These are phyloP conservation scores for Heliconius nattereri DNA, from an alignment of 1,140 invertebrate genomes.

Conservation along the genomic window DNA sequence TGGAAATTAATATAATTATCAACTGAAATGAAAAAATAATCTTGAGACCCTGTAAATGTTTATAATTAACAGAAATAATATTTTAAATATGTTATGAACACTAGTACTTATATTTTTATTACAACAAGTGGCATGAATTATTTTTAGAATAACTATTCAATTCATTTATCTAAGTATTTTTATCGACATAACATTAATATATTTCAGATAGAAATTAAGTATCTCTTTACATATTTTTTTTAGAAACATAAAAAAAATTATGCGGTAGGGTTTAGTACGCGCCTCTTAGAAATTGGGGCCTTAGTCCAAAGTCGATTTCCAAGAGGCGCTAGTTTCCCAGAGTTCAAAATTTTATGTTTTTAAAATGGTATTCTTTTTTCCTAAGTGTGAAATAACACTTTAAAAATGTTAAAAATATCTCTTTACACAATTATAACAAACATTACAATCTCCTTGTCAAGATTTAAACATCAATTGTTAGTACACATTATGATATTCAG, in stretches of 20 bases:
- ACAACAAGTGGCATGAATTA: conserved; percentile 1
- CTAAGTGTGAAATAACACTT: too few relatives aligned
- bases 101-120: not conserved
- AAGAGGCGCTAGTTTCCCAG: too few relatives aligned
- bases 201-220: conserved; percentile 26
- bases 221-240: conserved; percentile 20
- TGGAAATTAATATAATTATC: not conserved
- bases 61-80: not conserved
- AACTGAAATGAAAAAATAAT: not conserved
- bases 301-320: too few relatives aligned
- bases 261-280: too few relatives aligned
- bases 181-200: conserved; percentile 28
- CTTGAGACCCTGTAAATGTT: not conserved
- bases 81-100: not conserved
- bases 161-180: conserved; percentile 10
- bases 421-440: conserved; percentile 29
- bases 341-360: too few relatives aligned
- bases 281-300: too few relatives aligned
- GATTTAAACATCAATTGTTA: conserved; percentile 21
- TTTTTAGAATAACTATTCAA: conserved; percentile 8
- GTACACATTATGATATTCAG: conserved; percentile 17
- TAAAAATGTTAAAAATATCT: conserved; percentile 16
- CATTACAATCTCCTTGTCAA: conserved; percentile 19
- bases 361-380: too few relatives aligned
- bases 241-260: conserved; percentile 21